phyloP scores from a whole-genome alignment of 1,140 invertebrate species.

The Pseudachorutes palmiensis region DNA sequence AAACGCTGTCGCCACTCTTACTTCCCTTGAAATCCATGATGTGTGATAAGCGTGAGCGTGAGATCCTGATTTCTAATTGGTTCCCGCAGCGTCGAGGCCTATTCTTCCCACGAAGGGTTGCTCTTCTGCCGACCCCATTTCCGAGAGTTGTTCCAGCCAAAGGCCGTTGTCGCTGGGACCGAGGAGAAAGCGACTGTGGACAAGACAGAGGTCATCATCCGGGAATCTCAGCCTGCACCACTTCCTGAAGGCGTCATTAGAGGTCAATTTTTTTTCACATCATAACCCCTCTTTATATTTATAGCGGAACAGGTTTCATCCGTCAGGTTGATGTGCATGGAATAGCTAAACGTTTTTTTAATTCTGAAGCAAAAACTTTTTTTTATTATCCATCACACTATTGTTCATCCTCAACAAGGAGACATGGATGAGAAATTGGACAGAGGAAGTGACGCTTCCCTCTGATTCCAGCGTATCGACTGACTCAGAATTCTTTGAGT shows the following conservation, averaged over 20 bases:
- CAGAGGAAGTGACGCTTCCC: no score
- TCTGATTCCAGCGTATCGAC: no score
- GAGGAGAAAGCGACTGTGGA: slow-evolving; percentile 9
- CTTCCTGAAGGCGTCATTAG: slow-evolving; percentile 81
- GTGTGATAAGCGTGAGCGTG: background rate
- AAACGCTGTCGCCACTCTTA: background rate
- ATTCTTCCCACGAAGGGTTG: slow-evolving; percentile 75
- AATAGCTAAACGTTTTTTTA: no score
- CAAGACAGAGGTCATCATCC: slow-evolving; percentile 73
- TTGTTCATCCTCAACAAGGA: no score
- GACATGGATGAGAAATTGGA: no score
- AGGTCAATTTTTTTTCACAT: slow-evolving; percentile 50
- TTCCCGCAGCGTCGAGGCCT: slow-evolving; percentile 66
- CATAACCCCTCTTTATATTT: slow-evolving; percentile 18
- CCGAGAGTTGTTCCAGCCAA: slow-evolving; percentile 80
- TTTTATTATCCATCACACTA: no score
- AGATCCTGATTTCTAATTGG: background rate
- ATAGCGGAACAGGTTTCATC: no score
- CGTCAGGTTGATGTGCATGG: no score
- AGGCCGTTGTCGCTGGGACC: slow-evolving; percentile 52
- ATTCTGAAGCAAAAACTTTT: no score
- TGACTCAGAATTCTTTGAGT: no score
- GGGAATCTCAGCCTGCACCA: slow-evolving; percentile 79
- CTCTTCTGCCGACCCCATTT: slow-evolving; percentile 91
- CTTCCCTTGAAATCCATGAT: background rate